phyloP scores from a whole-genome alignment of 1,140 invertebrate species.

The Druon quercuslanigerum region DNA sequence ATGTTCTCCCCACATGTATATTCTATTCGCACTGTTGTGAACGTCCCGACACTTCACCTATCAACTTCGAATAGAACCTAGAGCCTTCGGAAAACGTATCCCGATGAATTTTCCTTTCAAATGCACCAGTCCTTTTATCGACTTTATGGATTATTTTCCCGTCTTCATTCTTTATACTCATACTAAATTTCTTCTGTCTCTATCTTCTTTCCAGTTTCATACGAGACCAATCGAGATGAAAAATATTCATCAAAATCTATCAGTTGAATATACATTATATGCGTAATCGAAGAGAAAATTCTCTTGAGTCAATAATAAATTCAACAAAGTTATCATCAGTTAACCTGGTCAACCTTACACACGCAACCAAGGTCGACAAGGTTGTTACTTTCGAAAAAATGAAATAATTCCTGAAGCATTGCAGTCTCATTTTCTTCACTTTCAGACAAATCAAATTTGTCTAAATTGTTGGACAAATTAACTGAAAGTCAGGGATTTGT shows the following conservation, averaged over 20 bases:
- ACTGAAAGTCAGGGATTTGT: neutral
- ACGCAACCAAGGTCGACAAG: slow-evolving; percentile 28
- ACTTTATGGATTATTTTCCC: slow-evolving; percentile 27
- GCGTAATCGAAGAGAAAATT: neutral
- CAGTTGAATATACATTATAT: neutral
- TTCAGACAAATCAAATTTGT: neutral
- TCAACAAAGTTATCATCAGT: slow-evolving; percentile 22
- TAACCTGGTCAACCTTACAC: slow-evolving; percentile 29
- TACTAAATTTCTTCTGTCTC: too few relatives aligned
- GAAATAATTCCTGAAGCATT: slow-evolving; percentile 22
- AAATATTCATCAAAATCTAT: too few relatives aligned
- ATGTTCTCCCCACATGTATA: slow-evolving; percentile 5
- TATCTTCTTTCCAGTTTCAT: too few relatives aligned
- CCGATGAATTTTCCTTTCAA: slow-evolving; percentile 13
- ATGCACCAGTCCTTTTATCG: slow-evolving; percentile 1
- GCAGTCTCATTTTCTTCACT: slow-evolving; percentile 23
- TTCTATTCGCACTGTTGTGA: slow-evolving; percentile 29
- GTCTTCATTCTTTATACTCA: neutral
- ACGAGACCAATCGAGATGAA: too few relatives aligned
- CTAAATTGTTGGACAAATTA: neutral
- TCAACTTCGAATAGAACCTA: slow-evolving; percentile 12
- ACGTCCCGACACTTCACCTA: slow-evolving; percentile 19
- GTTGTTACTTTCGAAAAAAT: slow-evolving; percentile 21
- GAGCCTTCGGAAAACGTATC: slow-evolving; percentile 24
- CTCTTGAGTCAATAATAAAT: neutral